A percentile compares a stretch with the other conserved stretches of the same genome.
These are phyloP conservation scores for Thunnus maccoyii DNA, from an alignment of 2,113 vertebrate genomes.

Conservation along the genomic window DNA sequence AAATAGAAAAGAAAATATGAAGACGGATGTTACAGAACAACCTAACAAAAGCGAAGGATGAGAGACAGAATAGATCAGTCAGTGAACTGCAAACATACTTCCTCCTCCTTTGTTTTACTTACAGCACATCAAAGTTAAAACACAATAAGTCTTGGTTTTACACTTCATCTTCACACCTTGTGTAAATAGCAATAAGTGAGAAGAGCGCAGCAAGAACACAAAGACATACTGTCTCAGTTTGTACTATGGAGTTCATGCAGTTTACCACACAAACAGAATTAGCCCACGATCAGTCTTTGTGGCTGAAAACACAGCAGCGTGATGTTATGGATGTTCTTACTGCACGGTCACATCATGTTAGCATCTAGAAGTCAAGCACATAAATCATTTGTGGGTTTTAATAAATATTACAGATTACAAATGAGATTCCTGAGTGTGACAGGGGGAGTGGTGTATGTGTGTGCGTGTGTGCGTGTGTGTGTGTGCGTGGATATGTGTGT, in stretches of 20 bases:
- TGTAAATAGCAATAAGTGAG: slow-evolving; percentile 5
- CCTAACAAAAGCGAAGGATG: too few relatives aligned
- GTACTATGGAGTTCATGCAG: neutral
- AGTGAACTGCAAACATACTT: neutral
- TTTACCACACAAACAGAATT: slow-evolving; percentile 8
- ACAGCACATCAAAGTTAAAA: slow-evolving; percentile 13
- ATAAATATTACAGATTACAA: slow-evolving; percentile 54
- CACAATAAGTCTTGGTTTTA: slow-evolving; percentile 1
- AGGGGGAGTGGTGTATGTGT: slow-evolving; percentile 46
- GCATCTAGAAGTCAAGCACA: slow-evolving; percentile 51
- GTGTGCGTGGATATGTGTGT: slow-evolving; percentile 27
- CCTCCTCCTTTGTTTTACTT: slow-evolving; percentile 3
- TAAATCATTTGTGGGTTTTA: slow-evolving; percentile 63
- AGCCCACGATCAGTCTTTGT: slow-evolving; percentile 26
- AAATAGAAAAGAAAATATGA: neutral
- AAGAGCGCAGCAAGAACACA: neutral
- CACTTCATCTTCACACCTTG: slow-evolving; percentile 22
- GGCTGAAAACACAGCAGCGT: slow-evolving; percentile 20
- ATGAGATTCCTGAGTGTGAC: slow-evolving; percentile 37
- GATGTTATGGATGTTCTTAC: slow-evolving; percentile 23
- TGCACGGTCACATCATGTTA: slow-evolving; percentile 50
- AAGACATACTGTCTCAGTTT: neutral
- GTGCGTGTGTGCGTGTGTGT: slow-evolving; percentile 17
- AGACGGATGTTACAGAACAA: neutral
- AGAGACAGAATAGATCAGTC: neutral